Evolutionary conservation across 2,888 invertebrate species (phyloP).

Genomic region (Frankliniella intonsa): DNA sequence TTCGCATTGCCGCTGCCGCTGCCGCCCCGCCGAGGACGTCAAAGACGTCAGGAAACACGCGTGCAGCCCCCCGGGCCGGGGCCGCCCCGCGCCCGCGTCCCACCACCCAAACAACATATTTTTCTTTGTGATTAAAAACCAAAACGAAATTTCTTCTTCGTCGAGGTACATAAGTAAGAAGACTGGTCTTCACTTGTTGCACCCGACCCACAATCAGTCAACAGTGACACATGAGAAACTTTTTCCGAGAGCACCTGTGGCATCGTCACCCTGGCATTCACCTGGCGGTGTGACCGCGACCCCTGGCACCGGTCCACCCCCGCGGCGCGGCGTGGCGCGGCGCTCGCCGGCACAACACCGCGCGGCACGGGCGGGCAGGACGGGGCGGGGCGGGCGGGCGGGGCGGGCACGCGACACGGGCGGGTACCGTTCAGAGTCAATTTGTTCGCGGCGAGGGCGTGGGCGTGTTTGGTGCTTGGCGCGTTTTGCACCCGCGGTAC

Average conservation of each 20-base stretch:
- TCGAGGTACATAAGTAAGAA: not conserved
- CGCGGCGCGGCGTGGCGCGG: no score
- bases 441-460: not conserved
- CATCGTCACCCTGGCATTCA: not conserved
- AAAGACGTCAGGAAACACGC: not conserved
- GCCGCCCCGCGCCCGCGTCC: not conserved
- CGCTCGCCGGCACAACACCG: not conserved
- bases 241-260: not conserved
- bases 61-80: not conserved
- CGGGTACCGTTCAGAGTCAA: no score
- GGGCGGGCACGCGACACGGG: not conserved
- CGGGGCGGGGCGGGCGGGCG: not conserved
- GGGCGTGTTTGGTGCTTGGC: not conserved
- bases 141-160: not conserved
- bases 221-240: no score
- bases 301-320: not conserved
- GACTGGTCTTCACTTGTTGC: not conserved
- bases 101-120: not conserved
- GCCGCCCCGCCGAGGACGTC: not conserved
- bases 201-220: not conserved
- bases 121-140: not conserved
- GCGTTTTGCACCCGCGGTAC: not conserved
- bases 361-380: not conserved
- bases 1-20: no score
- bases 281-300: not conserved